Percentiles rank a stretch among this genome's conserved stretches.
phyloP scores from a whole-genome alignment of 2,113 vertebrate genomes.

The Callaeas wilsoni region DNA sequence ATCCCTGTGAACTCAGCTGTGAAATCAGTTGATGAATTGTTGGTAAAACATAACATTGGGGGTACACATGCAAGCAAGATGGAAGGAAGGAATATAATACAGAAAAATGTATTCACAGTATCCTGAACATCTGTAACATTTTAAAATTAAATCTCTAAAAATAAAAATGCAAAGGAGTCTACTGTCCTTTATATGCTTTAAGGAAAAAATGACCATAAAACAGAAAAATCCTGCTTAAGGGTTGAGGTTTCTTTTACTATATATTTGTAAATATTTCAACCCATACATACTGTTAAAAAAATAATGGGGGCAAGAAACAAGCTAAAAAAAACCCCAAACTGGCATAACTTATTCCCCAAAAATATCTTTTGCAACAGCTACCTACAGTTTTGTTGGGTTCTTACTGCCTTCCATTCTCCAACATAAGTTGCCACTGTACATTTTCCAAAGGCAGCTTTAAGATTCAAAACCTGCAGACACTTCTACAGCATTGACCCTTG shows the following conservation, averaged over 20 bases:
- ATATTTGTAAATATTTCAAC: neutral
- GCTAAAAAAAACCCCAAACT: rapidly evolving
- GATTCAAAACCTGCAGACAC: neutral
- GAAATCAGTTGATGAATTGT: constrained; percentile 54
- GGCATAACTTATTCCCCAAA: neutral
- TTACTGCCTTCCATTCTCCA: neutral
- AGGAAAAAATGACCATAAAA: neutral
- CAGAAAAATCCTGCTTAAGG: neutral
- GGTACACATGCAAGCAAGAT: constrained; percentile 55
- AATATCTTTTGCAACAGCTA: neutral
- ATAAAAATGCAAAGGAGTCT: neutral
- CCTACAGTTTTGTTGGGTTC: neutral
- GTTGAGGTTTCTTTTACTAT: neutral
- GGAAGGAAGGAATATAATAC: constrained; percentile 24
- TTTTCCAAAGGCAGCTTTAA: neutral
- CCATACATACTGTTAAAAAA: neutral
- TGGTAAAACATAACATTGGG: constrained; percentile 5
- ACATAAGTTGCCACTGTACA: neutral
- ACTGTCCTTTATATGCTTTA: neutral
- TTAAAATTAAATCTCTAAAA: neutral
- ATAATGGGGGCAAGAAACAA: neutral
- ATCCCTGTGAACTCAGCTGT: constrained; percentile 62
- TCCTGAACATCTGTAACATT: neutral
- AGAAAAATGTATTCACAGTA: constrained; percentile 27
- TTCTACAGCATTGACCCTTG: neutral